Conservation (phyloP, 2,113 vertebrate genomes). For the Phyllopteryx taeniolatus region DNA sequence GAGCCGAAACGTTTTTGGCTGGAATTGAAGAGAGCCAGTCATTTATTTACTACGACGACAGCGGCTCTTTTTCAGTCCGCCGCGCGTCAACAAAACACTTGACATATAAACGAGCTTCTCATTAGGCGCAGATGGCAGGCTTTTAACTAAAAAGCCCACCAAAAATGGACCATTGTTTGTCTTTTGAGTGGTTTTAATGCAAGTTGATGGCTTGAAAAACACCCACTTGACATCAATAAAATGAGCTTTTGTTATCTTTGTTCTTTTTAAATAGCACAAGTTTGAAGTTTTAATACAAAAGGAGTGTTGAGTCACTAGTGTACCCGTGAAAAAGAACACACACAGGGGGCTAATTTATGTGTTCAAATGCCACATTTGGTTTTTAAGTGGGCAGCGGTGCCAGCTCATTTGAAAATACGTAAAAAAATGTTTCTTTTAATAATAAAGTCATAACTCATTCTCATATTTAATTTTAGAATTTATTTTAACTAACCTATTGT, state of each 20-base stretch:
- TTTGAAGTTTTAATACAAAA: neutral
- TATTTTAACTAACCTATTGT: too few species aligned
- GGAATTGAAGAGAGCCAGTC: constrained; percentile 30
- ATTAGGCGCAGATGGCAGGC: constrained; percentile 8
- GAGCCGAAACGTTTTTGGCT: constrained; percentile 56
- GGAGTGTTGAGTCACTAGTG: neutral
- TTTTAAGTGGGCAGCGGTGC: too few species aligned
- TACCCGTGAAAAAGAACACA: neutral
- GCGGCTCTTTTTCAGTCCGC: constrained; percentile 42
- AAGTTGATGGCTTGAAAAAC: neutral
- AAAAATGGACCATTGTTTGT: neutral
- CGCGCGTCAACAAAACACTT: constrained; percentile 34
- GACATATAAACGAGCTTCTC: constrained; percentile 29
- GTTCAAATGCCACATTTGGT: too few species aligned
- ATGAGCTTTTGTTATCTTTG: neutral
- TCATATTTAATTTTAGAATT: too few species aligned
- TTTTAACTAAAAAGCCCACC: neutral
- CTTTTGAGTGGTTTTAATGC: neutral
- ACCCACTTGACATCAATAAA: neutral
- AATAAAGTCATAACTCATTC: too few species aligned
- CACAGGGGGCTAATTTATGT: too few species aligned
- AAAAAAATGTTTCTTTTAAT: too few species aligned
- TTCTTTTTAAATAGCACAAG: neutral
- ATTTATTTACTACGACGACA: constrained; percentile 46
- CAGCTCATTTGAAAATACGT: too few species aligned